A percentile compares a stretch with the other conserved stretches of the same genome.
These are phyloP conservation scores for Drosophila niveifrons DNA, from an alignment of 2,888 invertebrate genomes.

Conservation along the genomic window DNA sequence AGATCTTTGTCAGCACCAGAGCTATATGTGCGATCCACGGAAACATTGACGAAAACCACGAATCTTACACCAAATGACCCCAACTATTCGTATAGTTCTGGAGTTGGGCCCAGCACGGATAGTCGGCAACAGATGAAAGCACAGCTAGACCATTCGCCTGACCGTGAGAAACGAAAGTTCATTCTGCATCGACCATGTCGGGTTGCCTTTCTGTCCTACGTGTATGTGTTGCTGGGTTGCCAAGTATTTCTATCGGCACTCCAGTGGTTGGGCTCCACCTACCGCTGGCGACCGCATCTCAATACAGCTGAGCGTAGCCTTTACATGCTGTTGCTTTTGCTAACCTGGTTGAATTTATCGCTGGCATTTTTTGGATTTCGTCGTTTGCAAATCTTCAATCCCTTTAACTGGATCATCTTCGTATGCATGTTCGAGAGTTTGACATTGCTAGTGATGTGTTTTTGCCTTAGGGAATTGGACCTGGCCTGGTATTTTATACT, in stretches of 20 bases:
- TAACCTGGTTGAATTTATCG: constrained; percentile 56
- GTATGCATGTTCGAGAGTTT: constrained; percentile 59
- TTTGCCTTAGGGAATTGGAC: constrained; percentile 44
- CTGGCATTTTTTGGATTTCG: constrained; percentile 58
- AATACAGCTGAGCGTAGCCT: constrained; percentile 36
- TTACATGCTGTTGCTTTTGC: constrained; percentile 43
- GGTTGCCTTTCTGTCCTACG: constrained; percentile 40
- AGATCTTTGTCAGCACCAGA: constrained; percentile 48
- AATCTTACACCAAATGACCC: not conserved
- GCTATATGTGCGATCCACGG: constrained; percentile 26
- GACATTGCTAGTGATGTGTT: constrained; percentile 47
- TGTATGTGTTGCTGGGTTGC: constrained; percentile 40
- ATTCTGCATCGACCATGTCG: not conserved
- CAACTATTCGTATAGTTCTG: constrained; percentile 13
- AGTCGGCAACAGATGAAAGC: not conserved
- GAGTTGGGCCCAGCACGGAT: constrained; percentile 14
- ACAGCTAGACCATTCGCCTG: not conserved
- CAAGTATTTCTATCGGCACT: constrained; percentile 42
- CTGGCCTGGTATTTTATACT: constrained; percentile 51
- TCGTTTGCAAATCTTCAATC: constrained; percentile 52
- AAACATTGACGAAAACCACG: not conserved
- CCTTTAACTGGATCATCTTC: constrained; percentile 68
- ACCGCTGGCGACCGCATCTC: constrained; percentile 41
- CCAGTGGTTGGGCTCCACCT: constrained; percentile 61
- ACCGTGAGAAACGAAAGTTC: not conserved